Percentiles rank a stretch among this genome's conserved stretches.
Conservation (phyloP, 2,888 invertebrate genomes). For the Hyles lineata region DNA sequence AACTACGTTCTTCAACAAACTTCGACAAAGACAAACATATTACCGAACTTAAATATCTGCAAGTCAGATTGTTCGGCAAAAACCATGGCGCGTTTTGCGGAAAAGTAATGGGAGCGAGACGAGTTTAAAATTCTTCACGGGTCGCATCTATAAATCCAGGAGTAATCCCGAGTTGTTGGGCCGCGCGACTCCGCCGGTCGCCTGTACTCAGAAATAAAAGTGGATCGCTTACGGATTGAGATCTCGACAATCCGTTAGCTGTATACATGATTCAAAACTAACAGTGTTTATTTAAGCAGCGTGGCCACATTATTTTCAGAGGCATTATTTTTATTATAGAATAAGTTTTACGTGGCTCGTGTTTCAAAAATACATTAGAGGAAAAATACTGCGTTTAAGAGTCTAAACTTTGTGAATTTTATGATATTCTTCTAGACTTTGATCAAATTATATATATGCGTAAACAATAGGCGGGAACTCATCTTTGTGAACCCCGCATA, state of each 20-base stretch:
- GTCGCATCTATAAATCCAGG: constrained; percentile 61
- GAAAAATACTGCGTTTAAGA: not conserved
- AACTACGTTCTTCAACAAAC: constrained; percentile 47
- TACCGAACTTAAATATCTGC: constrained; percentile 56
- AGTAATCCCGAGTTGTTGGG: constrained; percentile 48
- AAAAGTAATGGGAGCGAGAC: constrained; percentile 44
- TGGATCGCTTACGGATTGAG: constrained; percentile 12
- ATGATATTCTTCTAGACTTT: too few relatives aligned
- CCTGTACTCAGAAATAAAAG: constrained; percentile 19
- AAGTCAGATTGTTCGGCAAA: constrained; percentile 58
- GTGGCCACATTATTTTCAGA: too few relatives aligned
- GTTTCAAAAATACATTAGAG: not conserved
- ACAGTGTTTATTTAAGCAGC: not conserved
- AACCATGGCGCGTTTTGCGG: constrained; percentile 44
- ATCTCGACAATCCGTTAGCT: constrained; percentile 1
- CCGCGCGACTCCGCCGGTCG: constrained; percentile 37
- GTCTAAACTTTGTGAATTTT: too few relatives aligned
- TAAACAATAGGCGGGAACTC: too few relatives aligned
- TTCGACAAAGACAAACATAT: constrained; percentile 54
- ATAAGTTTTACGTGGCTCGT: not conserved
- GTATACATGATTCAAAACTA: constrained; percentile 21
- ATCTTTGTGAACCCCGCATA: too few relatives aligned
- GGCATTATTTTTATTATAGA: not conserved
- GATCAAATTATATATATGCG: too few relatives aligned
- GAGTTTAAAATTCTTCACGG: constrained; percentile 58